A percentile compares a stretch with the other conserved stretches of the same genome.
These are phyloP conservation scores for Bovichtus diacanthus DNA, from an alignment of 2,797 vertebrate genomes.

Conservation along the genomic window DNA sequence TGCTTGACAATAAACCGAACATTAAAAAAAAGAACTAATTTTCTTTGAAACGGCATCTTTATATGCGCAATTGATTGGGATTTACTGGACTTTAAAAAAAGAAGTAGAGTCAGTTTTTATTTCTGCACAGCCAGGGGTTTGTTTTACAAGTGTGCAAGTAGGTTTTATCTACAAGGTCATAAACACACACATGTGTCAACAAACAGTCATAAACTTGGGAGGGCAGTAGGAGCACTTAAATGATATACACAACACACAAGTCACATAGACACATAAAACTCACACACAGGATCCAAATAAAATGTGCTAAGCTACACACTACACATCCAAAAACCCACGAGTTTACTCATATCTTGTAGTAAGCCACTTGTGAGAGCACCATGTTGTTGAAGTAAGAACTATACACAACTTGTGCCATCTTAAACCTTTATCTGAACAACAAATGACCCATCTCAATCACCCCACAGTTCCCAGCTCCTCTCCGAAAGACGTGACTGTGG, in stretches of 20 bases:
- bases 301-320: not conserved
- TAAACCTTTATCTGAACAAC: not conserved
- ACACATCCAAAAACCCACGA: not conserved
- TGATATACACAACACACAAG: not conserved
- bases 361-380: not conserved
- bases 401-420: not conserved
- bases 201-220: not conserved
- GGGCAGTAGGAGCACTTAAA: not conserved
- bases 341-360: not conserved
- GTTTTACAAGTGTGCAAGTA: constrained; percentile 2
- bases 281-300: not conserved
- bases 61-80: constrained; percentile 2
- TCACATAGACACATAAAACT: not conserved
- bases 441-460: constrained; percentile 15
- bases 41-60: not conserved
- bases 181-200: constrained; percentile 1
- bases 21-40: constrained; percentile 26
- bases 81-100: no score
- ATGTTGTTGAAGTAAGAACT: not conserved
- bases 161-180: constrained; percentile 1
- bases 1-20: constrained; percentile 7
- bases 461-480: constrained; percentile 93
- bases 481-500: constrained; percentile 98
- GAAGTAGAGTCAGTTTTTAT: not conserved
- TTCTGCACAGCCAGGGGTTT: constrained; percentile 42